phyloP scores from a whole-genome alignment of 2,113 vertebrate genomes.

The Tamias sibiricus region DNA sequence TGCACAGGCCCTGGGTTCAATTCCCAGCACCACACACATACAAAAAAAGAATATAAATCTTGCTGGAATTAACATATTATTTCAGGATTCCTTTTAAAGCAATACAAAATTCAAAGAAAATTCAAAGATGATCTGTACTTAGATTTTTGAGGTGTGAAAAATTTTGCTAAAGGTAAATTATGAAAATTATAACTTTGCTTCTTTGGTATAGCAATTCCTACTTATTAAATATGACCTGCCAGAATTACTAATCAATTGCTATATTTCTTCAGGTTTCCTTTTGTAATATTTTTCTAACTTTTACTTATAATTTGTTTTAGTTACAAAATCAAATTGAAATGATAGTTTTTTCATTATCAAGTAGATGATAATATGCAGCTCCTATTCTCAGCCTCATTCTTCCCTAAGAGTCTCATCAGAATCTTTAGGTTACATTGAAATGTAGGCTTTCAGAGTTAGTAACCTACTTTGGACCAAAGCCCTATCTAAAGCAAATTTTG shows the following conservation, averaged over 20 bases:
- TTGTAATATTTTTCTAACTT: slow-evolving; percentile 36
- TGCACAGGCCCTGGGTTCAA: too few species aligned
- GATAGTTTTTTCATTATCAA: slow-evolving; percentile 20
- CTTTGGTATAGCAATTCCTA: not conserved
- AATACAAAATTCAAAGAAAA: slow-evolving; percentile 28
- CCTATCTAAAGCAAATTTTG: slow-evolving; percentile 7
- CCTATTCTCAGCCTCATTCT: not conserved
- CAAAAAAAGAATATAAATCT: not conserved
- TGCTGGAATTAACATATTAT: not conserved
- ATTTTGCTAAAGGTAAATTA: slow-evolving; percentile 49
- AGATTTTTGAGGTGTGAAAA: not conserved
- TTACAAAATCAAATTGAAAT: slow-evolving; percentile 33
- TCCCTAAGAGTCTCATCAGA: slow-evolving; percentile 16
- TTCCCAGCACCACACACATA: too few species aligned
- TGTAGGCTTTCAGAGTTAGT: not conserved
- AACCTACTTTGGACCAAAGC: slow-evolving; percentile 23
- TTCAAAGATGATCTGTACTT: slow-evolving; percentile 37
- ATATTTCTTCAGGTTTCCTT: not conserved
- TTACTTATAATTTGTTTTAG: slow-evolving; percentile 22
- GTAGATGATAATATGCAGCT: not conserved
- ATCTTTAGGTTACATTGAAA: slow-evolving; percentile 37
- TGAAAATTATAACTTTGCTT: slow-evolving; percentile 30
- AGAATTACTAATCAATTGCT: not conserved
- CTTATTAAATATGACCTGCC: slow-evolving; percentile 30
- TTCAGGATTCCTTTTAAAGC: slow-evolving; percentile 16